Conservation (phyloP, 2,888 invertebrate species). For the Desoria tigrina region DNA sequence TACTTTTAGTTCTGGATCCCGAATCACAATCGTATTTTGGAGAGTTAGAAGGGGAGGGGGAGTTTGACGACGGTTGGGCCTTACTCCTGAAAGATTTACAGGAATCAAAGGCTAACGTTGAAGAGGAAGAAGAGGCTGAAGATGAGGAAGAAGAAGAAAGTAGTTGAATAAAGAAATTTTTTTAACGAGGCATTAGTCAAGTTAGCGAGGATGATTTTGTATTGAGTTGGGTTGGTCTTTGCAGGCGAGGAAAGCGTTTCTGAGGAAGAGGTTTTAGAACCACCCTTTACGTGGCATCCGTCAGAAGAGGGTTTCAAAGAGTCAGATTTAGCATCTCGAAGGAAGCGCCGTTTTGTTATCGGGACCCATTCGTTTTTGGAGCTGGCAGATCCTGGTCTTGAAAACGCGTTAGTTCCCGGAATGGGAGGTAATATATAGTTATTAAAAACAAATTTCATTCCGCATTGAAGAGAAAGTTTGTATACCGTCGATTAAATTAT, state of each 20-base stretch:
- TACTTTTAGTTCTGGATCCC: neutral
- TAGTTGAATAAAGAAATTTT: slow-evolving; percentile 37
- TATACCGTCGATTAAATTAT: neutral
- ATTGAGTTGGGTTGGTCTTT: too few species aligned
- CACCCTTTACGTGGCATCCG: slow-evolving; percentile 18
- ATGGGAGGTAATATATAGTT: too few species aligned
- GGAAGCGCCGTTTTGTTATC: slow-evolving; percentile 36
- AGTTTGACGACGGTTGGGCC: neutral
- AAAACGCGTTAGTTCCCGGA: slow-evolving; percentile 35
- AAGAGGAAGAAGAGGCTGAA: neutral
- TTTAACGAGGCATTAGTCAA: neutral
- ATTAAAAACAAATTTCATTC: too few species aligned
- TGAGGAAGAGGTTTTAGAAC: neutral
- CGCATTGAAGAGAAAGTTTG: slow-evolving; percentile 1
- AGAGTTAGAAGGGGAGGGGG: neutral
- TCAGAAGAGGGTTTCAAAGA: slow-evolving; percentile 29
- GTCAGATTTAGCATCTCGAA: slow-evolving; percentile 31
- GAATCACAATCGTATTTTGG: slow-evolving; percentile 9
- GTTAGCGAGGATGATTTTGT: too few species aligned
- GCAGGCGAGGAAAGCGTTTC: slow-evolving; percentile 37
- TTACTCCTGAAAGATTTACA: neutral
- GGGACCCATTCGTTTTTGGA: slow-evolving; percentile 43
- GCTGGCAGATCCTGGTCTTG: slow-evolving; percentile 39
- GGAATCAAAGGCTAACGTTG: neutral
- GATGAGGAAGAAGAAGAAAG: neutral